Evolutionary conservation across 2,797 vertebrate species (phyloP).

Genomic region (Fundulus diaphanus): DNA sequence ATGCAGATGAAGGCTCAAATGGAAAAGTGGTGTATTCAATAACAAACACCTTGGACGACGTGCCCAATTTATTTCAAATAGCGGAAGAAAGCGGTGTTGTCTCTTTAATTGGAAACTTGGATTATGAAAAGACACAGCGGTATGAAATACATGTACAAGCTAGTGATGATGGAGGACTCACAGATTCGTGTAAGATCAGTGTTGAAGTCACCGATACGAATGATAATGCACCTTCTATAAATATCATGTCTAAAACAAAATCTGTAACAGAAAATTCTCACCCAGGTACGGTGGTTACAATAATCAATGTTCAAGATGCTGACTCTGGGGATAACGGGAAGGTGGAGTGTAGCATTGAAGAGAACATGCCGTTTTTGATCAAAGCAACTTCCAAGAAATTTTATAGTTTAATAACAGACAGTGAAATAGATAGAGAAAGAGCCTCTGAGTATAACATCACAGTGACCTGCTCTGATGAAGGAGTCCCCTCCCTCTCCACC

Average conservation of each 20-base stretch:
- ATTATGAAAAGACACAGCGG: conserved; percentile 65
- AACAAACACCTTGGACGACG: conserved; percentile 32
- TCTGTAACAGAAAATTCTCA: conserved; percentile 53
- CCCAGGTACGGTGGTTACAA: conserved; percentile 55
- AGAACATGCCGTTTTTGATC: conserved; percentile 73
- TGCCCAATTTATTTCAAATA: conserved; percentile 47
- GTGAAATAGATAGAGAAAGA: conserved; percentile 28
- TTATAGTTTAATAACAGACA: conserved; percentile 68
- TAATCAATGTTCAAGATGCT: conserved; percentile 73
- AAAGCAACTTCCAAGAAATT: conserved; percentile 75
- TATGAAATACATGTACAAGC: conserved; percentile 77
- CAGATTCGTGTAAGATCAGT: conserved; percentile 68
- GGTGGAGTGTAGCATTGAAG: conserved; percentile 64
- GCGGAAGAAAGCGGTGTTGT: conserved; percentile 46
- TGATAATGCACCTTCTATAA: conserved; percentile 80
- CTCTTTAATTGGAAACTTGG: conserved; percentile 30
- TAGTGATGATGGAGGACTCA: conserved; percentile 76
- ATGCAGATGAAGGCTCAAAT: conserved; percentile 62
- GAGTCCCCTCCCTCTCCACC: conserved; percentile 40
- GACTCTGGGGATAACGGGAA: conserved; percentile 82
- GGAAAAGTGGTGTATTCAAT: conserved; percentile 54
- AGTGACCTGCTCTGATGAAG: conserved; percentile 36
- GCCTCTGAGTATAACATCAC: conserved; percentile 26
- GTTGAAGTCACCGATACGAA: conserved; percentile 81
- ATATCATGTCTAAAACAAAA: conserved; percentile 69